Base-by-base conservation (phyloP, 37 sponge, comb jelly and placozoan genomes). In the Beroe ovata region DNA sequence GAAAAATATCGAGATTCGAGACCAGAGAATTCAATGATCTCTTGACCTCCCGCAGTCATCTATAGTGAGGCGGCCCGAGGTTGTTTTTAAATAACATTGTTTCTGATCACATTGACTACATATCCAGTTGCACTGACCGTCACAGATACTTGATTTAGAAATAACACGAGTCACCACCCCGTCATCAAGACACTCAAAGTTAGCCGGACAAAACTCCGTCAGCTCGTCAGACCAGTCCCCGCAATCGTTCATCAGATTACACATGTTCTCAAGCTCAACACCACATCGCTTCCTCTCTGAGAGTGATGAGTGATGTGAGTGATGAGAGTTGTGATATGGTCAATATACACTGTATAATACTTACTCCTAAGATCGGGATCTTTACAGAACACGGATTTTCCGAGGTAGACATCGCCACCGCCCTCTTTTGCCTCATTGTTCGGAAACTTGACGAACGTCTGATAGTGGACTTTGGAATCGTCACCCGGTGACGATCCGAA, bases 171-270 rank as follows among this genome's bases (percentile, higher is more conserved):
- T 40, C 3, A 66, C 35, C 4, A 22, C 14, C 6, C 54, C 42
- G 22, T 77, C 47, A 16, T 26, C 23, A n/a, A 23, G 18, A 19
- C 84, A 77, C 84, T 42, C 54, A 54, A 77, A 77, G 84, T 77
- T 77, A 23, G 26, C 33, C 36, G 11, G 42, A 19, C 84, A 77
- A 28, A 36, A 39, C 22, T 38, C 28, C 22, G 4, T n/a, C 22
- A 3, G 8, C 84, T 77, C 84, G 28, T 77, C 84, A 14, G 54
- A 42, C 84, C 84, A 77, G 54, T 77, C 84, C 23, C 84, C 84
- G 28, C 84, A 77, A 40, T 77, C 84, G 28, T 77, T 77, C 28
- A 42, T 16, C 26, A 77, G 22, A 40, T 77, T 35, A 40, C 84
- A 77, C 84, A 77, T 77, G 19, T 38, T 77, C 16, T 19, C 41